Evolutionary conservation across 1,140 invertebrate species (phyloP).

Genomic region (Melipona quadrifasciata): DNA sequence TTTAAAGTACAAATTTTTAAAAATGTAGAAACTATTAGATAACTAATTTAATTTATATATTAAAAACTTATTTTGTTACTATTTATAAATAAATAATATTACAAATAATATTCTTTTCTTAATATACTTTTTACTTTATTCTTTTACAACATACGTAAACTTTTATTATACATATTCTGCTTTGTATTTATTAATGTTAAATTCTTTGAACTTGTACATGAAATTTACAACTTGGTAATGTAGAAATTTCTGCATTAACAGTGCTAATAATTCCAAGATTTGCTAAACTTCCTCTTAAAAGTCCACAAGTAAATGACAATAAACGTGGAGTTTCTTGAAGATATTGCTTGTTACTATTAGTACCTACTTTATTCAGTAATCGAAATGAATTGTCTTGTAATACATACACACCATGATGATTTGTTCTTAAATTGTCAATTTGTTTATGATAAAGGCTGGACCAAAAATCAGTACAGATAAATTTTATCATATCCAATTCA

Average conservation of each 20-base stretch:
- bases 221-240: conserved; percentile 97
- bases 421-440: conserved; percentile 98
- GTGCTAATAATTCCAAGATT: conserved; percentile 97
- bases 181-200: conserved; percentile 61
- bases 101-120: not conserved
- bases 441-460: conserved; percentile 98
- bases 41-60: not conserved
- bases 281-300: conserved; percentile 95
- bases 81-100: not conserved
- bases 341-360: conserved; percentile 93
- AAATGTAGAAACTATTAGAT: not conserved
- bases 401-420: conserved; percentile 99
- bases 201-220: conserved; percentile 92
- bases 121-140: not conserved
- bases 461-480: conserved; percentile 99
- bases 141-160: not conserved
- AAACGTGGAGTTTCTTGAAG: conserved; percentile 94
- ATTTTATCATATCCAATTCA: conserved; percentile 99
- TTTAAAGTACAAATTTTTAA: conserved; percentile 2
- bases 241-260: conserved; percentile 96
- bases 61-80: conserved; percentile 6
- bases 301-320: conserved; percentile 96
- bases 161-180: not conserved
- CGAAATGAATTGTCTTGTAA: conserved; percentile 98
- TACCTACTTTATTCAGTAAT: conserved; percentile 90